Conservation (phyloP, 2,888 invertebrate genomes). For the Ectemnius cavifrons region DNA sequence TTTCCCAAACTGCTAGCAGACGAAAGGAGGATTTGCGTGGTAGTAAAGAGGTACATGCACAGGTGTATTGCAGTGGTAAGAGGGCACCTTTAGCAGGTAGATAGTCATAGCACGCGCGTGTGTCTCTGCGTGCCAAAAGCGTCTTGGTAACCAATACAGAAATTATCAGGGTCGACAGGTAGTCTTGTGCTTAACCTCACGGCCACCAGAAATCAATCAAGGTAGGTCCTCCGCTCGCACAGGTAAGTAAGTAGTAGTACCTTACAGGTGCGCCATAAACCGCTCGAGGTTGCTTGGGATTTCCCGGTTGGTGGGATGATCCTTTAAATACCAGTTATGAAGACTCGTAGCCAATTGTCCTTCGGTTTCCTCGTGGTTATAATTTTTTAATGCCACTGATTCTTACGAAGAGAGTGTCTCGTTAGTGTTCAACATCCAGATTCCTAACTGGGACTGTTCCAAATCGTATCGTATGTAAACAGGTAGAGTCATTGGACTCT, state of each 20-base stretch:
- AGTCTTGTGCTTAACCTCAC: slow-evolving; percentile 41
- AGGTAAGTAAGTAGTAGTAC: slow-evolving; percentile 33
- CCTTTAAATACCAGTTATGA: too few species aligned
- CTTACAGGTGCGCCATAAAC: slow-evolving; percentile 17
- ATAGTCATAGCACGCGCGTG: neutral
- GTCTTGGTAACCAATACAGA: slow-evolving; percentile 28
- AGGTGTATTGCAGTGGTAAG: slow-evolving; percentile 3
- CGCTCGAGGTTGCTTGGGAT: neutral
- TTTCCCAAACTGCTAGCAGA: neutral
- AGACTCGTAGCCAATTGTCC: too few species aligned
- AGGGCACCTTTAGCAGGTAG: slow-evolving; percentile 8
- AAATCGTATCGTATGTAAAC: too few species aligned
- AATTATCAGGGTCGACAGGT: slow-evolving; percentile 54
- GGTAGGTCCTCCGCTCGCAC: slow-evolving; percentile 27
- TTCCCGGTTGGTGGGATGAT: slow-evolving; percentile 7
- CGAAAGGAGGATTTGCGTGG: neutral
- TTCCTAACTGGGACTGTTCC: too few species aligned
- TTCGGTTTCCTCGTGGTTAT: too few species aligned
- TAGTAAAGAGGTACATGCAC: neutral
- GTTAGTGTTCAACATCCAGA: too few species aligned
- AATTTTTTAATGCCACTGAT: too few species aligned
- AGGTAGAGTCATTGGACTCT: too few species aligned
- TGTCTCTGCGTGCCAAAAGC: slow-evolving; percentile 28
- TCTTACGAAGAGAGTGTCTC: too few species aligned
- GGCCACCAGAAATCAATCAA: slow-evolving; percentile 57